phyloP scores from a whole-genome alignment of 2,113 vertebrate genomes.

The Pelecanus crispus region DNA sequence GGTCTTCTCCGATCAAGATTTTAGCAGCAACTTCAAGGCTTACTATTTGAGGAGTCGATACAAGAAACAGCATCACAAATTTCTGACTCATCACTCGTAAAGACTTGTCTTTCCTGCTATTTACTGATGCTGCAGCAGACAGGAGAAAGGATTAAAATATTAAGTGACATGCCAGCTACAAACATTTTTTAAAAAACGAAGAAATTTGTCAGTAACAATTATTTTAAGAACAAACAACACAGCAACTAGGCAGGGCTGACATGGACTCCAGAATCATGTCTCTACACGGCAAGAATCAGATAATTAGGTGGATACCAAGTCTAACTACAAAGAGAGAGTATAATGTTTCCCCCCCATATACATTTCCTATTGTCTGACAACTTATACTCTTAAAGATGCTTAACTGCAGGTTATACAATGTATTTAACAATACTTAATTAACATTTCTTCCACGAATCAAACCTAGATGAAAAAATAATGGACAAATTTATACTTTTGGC shows the following conservation, averaged over 20 bases:
- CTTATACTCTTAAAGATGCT: background rate
- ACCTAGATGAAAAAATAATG: background rate
- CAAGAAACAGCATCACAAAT: constrained; percentile 97
- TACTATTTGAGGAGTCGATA: constrained; percentile 86
- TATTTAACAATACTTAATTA: background rate
- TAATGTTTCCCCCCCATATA: background rate
- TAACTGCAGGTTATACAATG: background rate
- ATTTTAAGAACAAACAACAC: background rate
- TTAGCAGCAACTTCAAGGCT: constrained; percentile 93
- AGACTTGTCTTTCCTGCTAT: constrained; percentile 95
- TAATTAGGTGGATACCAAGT: background rate
- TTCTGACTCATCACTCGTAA: constrained; percentile 97
- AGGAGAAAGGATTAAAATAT: constrained; percentile 37
- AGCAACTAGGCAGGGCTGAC: background rate
- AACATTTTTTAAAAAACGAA: background rate
- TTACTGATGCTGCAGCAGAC: constrained; percentile 81
- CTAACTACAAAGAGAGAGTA: background rate
- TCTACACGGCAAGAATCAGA: background rate
- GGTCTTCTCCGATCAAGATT: constrained; percentile 94
- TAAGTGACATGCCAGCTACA: constrained; percentile 15
- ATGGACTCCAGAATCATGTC: background rate
- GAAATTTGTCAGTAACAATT: background rate
- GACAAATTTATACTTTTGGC: background rate
- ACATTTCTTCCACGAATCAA: background rate
- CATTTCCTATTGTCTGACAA: background rate